These are phyloP conservation scores for Apamea crenata DNA, from an alignment of 2,888 invertebrate species.

Conservation along the genomic window DNA sequence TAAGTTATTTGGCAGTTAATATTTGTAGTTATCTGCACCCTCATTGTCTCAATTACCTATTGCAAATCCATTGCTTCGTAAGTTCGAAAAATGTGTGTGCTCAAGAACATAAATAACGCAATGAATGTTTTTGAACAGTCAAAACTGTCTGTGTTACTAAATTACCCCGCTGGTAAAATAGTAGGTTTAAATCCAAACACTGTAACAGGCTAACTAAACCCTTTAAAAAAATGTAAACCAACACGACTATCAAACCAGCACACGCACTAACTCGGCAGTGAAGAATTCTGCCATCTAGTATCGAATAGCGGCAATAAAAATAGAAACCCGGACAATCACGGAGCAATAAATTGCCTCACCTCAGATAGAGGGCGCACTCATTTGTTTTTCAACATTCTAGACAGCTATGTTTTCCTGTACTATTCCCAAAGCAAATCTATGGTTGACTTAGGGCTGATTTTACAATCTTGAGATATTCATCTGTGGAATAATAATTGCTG, in stretches of 20 bases:
- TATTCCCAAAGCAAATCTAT: neutral
- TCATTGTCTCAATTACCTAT: no score
- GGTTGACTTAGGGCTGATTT: no score
- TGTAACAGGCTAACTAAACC: neutral
- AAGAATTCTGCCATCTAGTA: constrained; percentile 74
- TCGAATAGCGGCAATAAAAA: constrained; percentile 76
- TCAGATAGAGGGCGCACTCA: constrained; percentile 62
- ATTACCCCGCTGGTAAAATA: no score
- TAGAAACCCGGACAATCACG: constrained; percentile 37
- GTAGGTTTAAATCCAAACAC: neutral
- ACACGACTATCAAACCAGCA: neutral
- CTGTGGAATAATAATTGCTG: neutral
- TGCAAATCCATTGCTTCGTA: no score
- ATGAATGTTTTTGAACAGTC: no score
- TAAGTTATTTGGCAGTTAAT: neutral
- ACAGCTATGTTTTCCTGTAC: no score
- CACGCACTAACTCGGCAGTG: neutral
- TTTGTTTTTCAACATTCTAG: constrained; percentile 10
- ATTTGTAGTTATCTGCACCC: neutral
- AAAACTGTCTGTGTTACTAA: no score
- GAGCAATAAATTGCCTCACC: constrained; percentile 50
- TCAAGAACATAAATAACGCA: no score
- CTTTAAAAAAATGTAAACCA: neutral
- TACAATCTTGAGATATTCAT: neutral
- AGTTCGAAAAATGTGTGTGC: no score